Evolutionary conservation across 2,113 vertebrate species (phyloP).

Genomic region (Australoheros scitulus): DNA sequence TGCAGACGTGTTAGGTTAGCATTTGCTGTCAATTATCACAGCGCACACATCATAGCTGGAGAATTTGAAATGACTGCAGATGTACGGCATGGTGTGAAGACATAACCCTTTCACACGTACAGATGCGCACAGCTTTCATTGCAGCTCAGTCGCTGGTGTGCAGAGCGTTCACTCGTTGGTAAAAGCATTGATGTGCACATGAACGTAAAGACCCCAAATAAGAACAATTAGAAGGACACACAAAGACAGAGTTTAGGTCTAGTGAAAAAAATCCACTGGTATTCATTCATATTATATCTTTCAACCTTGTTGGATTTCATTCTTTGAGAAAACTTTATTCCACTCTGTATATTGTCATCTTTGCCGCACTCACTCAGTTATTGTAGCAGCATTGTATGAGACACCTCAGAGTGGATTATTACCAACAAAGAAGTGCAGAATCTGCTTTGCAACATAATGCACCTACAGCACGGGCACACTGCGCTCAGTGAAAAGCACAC

Average conservation of each 20-base stretch:
- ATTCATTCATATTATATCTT: not conserved
- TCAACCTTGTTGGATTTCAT: not conserved
- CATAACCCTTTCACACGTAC: constrained; percentile 2
- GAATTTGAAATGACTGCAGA: constrained; percentile 57
- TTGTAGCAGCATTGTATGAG: not conserved
- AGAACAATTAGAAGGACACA: not conserved
- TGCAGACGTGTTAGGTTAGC: constrained; percentile 29
- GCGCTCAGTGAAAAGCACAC: not conserved
- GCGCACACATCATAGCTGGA: constrained; percentile 39
- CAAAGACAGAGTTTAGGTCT: not conserved
- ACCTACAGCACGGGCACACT: not conserved
- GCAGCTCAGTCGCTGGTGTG: not conserved
- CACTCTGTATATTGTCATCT: not conserved
- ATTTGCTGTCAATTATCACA: constrained; percentile 49
- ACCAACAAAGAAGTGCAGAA: not conserved
- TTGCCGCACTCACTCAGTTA: not conserved
- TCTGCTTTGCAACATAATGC: constrained; percentile 2
- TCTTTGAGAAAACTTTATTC: not conserved
- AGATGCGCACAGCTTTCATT: not conserved
- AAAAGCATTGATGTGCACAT: not conserved
- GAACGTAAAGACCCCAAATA: not conserved
- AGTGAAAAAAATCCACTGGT: not conserved
- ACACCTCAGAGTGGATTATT: not conserved
- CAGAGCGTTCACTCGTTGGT: not conserved
- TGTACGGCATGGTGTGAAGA: constrained; percentile 32